Evolutionary conservation across 2,113 vertebrate species (phyloP).

Genomic region (Platycercus adscitus): DNA sequence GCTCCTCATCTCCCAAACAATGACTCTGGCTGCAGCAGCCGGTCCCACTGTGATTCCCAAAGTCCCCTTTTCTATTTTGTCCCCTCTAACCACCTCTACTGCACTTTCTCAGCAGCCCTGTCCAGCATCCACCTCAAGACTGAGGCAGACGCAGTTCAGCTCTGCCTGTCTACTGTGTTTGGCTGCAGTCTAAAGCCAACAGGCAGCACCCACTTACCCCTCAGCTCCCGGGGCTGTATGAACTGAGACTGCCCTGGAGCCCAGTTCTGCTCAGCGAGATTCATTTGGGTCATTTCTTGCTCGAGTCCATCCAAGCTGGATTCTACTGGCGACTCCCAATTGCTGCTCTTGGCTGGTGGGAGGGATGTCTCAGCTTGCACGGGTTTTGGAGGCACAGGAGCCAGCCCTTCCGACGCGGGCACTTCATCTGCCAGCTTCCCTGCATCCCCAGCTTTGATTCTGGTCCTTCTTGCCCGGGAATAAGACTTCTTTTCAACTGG

Average conservation of each 20-base stretch:
- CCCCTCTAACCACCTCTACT: neutral
- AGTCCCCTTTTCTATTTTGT: neutral
- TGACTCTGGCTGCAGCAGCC: neutral
- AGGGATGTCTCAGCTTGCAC: constrained; percentile 54
- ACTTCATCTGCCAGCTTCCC: constrained; percentile 88
- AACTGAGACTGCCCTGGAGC: constrained; percentile 85
- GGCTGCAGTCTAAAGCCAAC: neutral
- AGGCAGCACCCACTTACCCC: constrained; percentile 75
- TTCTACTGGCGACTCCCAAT: constrained; percentile 71
- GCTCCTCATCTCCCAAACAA: neutral
- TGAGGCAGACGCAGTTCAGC: neutral
- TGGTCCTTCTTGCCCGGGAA: constrained; percentile 89
- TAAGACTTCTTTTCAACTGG: constrained; percentile 95
- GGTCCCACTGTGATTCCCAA: neutral
- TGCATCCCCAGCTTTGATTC: constrained; percentile 87
- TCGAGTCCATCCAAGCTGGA: constrained; percentile 81
- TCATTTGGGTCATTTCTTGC: constrained; percentile 88
- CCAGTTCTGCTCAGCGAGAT: constrained; percentile 88
- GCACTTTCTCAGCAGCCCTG: neutral
- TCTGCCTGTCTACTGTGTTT: fast-evolving
- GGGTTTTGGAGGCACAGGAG: constrained; percentile 57
- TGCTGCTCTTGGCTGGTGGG: constrained; percentile 68
- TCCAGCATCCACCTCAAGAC: fast-evolving
- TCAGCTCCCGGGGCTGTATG: constrained; percentile 85
- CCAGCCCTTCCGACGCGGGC: constrained; percentile 60